Evolutionary conservation across 2,797 vertebrate species (phyloP), one percentile per base, ranked within the genome.

Genomic region (Borostomias antarcticus): DNA sequence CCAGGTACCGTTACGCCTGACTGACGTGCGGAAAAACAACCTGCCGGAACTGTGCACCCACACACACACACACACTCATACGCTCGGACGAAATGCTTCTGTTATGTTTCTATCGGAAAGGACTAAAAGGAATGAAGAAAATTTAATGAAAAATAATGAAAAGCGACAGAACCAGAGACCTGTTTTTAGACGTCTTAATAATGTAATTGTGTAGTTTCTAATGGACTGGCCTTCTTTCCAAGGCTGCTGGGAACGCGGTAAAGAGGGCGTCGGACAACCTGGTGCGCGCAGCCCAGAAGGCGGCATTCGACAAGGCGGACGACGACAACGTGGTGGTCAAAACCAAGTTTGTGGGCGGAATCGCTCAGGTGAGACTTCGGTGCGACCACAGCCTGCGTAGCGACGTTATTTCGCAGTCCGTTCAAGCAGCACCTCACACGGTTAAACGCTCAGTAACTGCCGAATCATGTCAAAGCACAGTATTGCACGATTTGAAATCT

Each of bases 291-390:
- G 95, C 95, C n/a, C 95, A 96, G 74, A 95, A 96, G 82, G 94
- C 95, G 1, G 94, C 93, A 0, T 96, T 96, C 70, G 93, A 94
- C 69, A 95, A 96, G 82, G 88, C 93, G 0, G 95, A 95, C 2
- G 95, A 95, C 0, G 90, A 95, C 0, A 93, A 92, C 0, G 92
- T 96, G 2, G 94, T 96, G 35, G 95, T 96, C 72, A 95, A 96
- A 87, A 95, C 95, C 0, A 95, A 95, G 82, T 96, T 96, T 68
- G 95, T 96, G 50, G 95, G 95, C 45, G 95, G 95, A 83, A 95
- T 96, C 2, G 95, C 95, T 71, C 95, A 96, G 93, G 95, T 96
- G 35, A 74, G 92, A 26, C 25, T 59, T 30, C 2, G 9, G 13
- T 15, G 19, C 17, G 33, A 7, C 25, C 19, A 9, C 33, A 23